phyloP scores from a whole-genome alignment of 2,113 vertebrate species.

The Laticauda laticaudata region DNA sequence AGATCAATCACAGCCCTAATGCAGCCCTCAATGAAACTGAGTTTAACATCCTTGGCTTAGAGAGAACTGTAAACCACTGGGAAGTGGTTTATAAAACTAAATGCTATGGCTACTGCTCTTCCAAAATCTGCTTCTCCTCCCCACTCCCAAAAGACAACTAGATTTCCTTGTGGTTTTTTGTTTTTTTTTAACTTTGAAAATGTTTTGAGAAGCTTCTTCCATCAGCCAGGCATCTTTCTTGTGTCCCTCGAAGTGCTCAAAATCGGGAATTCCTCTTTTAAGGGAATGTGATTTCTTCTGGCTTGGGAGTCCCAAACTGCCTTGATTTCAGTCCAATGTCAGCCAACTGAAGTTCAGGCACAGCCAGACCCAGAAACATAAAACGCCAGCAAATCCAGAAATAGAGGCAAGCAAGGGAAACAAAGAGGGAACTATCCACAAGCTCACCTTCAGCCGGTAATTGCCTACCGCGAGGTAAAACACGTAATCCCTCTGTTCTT shows the following conservation, averaged over 20 bases:
- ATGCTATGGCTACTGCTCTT: neutral
- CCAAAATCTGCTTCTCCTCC: neutral
- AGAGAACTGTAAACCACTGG: too few species aligned
- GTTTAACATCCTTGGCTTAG: too few species aligned
- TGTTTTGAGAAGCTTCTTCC: too few species aligned
- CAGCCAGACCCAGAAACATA: neutral
- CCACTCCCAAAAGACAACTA: neutral
- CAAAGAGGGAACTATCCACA: neutral
- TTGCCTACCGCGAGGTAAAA: conserved; percentile 87
- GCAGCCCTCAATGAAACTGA: too few species aligned
- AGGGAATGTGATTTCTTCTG: neutral
- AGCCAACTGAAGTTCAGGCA: neutral
- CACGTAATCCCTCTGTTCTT: conserved; percentile 85
- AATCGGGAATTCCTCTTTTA: neutral
- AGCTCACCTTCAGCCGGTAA: conserved; percentile 84
- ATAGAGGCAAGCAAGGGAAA: neutral
- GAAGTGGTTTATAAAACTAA: neutral
- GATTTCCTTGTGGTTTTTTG: too few species aligned
- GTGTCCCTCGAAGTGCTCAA: neutral
- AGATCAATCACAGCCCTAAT: too few species aligned
- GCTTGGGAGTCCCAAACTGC: neutral
- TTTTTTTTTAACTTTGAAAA: neutral
- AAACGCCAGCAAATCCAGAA: neutral
- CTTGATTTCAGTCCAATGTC: neutral
- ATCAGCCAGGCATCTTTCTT: neutral